phyloP scores from a whole-genome alignment of 2,113 vertebrate genomes.

The Eptesicus fuscus region DNA sequence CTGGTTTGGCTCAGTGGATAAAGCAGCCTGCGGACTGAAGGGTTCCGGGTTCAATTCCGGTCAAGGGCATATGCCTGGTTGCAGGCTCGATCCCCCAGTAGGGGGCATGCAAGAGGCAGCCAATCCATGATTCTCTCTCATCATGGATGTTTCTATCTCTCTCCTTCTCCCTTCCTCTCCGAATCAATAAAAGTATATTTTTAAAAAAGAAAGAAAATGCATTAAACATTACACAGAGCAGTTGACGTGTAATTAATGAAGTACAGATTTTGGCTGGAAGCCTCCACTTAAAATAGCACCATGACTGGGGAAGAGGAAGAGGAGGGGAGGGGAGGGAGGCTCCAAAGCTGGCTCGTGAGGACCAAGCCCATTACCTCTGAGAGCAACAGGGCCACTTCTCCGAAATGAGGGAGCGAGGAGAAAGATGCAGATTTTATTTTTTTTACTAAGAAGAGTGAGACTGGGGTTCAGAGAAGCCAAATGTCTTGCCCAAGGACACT shows the following conservation, averaged over 20 bases:
- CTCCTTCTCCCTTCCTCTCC: too few species aligned
- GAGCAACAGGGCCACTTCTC: background rate
- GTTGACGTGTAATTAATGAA: slow-evolving; percentile 79
- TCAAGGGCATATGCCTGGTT: too few species aligned
- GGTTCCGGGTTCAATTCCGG: too few species aligned
- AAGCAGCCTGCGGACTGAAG: too few species aligned
- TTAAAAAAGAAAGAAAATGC: slow-evolving; percentile 47
- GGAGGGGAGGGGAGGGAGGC: slow-evolving; percentile 5
- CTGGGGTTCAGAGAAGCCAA: background rate
- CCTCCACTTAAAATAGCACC: slow-evolving; percentile 71
- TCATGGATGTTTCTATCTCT: too few species aligned
- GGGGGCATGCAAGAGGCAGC: too few species aligned
- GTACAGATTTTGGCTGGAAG: slow-evolving; percentile 77
- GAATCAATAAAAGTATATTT: too few species aligned
- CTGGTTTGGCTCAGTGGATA: too few species aligned
- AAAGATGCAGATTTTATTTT: background rate
- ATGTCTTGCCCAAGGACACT: background rate
- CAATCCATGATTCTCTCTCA: too few species aligned
- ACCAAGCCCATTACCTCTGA: background rate
- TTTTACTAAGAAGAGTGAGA: background rate
- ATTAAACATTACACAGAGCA: slow-evolving; percentile 71
- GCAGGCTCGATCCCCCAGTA: too few species aligned
- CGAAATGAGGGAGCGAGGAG: background rate
- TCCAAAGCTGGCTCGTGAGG: background rate
- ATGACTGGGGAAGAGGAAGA: slow-evolving; percentile 57